Evolutionary conservation across 1,140 invertebrate species (phyloP).

Genomic region (Drosophila orena): DNA sequence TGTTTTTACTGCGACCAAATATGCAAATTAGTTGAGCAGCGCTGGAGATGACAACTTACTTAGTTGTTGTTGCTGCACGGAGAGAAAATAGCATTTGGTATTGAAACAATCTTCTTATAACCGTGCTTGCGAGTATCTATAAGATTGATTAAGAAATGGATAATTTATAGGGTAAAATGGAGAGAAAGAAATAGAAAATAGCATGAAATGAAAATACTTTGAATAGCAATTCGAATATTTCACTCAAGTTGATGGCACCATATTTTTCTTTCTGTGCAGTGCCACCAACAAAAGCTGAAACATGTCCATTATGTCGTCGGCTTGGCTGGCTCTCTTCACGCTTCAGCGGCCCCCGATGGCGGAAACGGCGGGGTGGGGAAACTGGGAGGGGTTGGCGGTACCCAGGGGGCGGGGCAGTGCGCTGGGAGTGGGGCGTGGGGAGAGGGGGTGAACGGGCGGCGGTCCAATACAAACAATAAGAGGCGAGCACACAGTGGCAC

Average conservation of each 20-base stretch:
- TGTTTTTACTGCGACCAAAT: slow-evolving; percentile 80
- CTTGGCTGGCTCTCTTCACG: slow-evolving; percentile 65
- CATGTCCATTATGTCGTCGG: slow-evolving; percentile 79
- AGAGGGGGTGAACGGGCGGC: slow-evolving; percentile 2
- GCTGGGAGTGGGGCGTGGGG: not conserved
- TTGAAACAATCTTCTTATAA: not conserved
- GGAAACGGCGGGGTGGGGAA: not conserved
- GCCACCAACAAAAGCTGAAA: slow-evolving; percentile 76
- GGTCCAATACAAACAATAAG: slow-evolving; percentile 60
- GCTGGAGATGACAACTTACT: slow-evolving; percentile 74
- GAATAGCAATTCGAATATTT: too few species aligned
- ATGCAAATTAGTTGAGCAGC: slow-evolving; percentile 79
- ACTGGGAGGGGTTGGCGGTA: not conserved
- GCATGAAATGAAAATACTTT: too few species aligned
- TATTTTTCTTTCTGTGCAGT: slow-evolving; percentile 4
- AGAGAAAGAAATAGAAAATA: too few species aligned
- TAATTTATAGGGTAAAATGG: too few species aligned
- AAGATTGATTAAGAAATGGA: too few species aligned
- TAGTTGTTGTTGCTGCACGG: slow-evolving; percentile 2
- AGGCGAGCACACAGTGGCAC: slow-evolving; percentile 30
- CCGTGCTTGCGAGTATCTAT: too few species aligned
- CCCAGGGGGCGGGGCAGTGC: too few species aligned
- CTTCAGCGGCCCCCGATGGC: slow-evolving; percentile 51
- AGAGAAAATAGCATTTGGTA: not conserved
- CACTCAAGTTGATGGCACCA: not conserved